Base-by-base conservation (phyloP, 2,797 vertebrate genomes). In the Linurgus olivaceus region DNA sequence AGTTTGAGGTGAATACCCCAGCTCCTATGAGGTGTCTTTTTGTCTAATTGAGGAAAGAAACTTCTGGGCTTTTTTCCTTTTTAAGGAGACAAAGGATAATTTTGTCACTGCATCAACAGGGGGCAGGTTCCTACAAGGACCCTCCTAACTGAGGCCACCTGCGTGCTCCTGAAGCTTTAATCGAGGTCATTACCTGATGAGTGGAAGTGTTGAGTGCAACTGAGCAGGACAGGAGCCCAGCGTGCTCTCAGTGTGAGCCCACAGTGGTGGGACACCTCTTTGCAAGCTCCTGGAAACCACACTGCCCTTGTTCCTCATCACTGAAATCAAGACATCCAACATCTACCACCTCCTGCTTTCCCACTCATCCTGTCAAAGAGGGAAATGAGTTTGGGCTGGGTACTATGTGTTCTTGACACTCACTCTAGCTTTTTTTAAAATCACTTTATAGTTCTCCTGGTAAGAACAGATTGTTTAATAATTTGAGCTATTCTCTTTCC, bases 381-480 rank as follows among this genome's bases (percentile, higher is more conserved):
- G 40, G 21, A 94, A 94, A 93, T 86, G 25, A 95, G 51, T 75
- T 86, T 90, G 79, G 57, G 35, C 38, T 86, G 86, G 62, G 55
- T 84, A 96, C 91, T 88, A 18, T 2, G 1, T 90, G 92, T 86
- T 95, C 93, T 48, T 86, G 62, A 92, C 2, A 70, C 38, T 29
- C 40, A 55, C 48, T 78, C 66, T 45, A 59, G 28, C 20, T 62
- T 91, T 88, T 88, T 47, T 40, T 1, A 1, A 2, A 2, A 90
- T 84, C 17, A 29, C 33, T 92, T 90, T 75, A 40, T 88, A 86
- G 48, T 88, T 83, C 70, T 94, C 38, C 51, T 72, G 51, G 58
- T 76, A 63, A 90, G 95, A 94, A 88, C 5, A 6, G 83, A 79
- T 62, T 86, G 58, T 73, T 96, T 93, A 94, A 97, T 95, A 81